Base-by-base conservation (phyloP, 37 sponge, comb jelly and placozoan species). In the Chondrosia reniformis region DNA sequence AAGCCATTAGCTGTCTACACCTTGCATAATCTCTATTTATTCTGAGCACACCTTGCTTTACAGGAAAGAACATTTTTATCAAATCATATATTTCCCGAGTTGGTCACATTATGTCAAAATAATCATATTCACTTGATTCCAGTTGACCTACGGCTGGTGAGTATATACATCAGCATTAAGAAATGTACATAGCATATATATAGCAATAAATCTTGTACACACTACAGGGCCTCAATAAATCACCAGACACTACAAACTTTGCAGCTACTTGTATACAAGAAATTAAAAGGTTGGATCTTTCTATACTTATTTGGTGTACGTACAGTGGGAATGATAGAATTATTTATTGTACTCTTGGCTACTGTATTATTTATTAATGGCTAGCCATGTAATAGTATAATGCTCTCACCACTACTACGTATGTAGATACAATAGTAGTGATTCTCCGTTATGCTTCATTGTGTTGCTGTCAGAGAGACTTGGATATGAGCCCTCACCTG, bases 121-220 rank as follows among this genome's bases (percentile, higher is more conserved):
- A 33, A 32, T 41, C 36, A 54, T 7, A 7, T 79, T 4, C 66
- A 79, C 37, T 42, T 79, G 32, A 34, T 79, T 21, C 67, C 67
- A 42, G 41, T 79, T 9, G 80, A 79, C 67, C 55, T 79, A 31
- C 45, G 67, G 45, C 30, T 31, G 49, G 80, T 79, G 22, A 59
- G 61, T 59, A 7, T 59, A 19, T 49, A 15, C 15, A 15, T 49
- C 52, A 19, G 15, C 52, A 15, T 15, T 19, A 49, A 49, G 15
- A 15, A 19, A 15, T 49, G n/a, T n/a, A n/a, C n/a, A n/a, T n/a
- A n/a, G n/a, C n/a, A n/a, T n/a, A n/a, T n/a, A n/a, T n/a, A n/a
- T n/a, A n/a, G n/a, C n/a, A n/a, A n/a, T n/a, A n/a, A n/a, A n/a
- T 59, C 30, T 40, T 1, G 39, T 34, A 39, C 72, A 21, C 44